These are phyloP conservation scores for Anableps anableps DNA, from an alignment of 2,797 vertebrate species.

Conservation along the genomic window DNA sequence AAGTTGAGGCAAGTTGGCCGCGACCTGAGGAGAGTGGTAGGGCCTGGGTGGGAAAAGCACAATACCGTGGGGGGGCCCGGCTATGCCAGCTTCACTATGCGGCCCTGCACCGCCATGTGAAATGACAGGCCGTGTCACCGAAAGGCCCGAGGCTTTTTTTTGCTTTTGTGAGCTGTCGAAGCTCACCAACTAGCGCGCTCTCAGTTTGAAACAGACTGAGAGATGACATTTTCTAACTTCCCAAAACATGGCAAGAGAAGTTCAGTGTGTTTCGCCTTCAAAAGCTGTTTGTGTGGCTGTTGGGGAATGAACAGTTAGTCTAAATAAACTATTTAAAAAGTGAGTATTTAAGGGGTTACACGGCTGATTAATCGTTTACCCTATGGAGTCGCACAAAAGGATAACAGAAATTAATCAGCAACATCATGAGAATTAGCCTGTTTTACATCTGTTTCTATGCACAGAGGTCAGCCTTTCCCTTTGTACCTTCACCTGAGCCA, in stretches of 20 bases:
- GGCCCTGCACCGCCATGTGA: slow-evolving; percentile 81
- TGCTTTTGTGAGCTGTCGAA: slow-evolving; percentile 82
- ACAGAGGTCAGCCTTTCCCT: slow-evolving; percentile 46
- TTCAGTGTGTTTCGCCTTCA: slow-evolving; percentile 55
- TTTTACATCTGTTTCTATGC: slow-evolving; percentile 68
- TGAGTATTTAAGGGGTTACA: slow-evolving; percentile 1
- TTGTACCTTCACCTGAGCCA: slow-evolving; percentile 59
- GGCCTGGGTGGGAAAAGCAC: slow-evolving; percentile 76
- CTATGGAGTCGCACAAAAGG: slow-evolving; percentile 34
- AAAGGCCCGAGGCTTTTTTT: slow-evolving; percentile 77
- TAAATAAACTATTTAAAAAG: slow-evolving; percentile 10
- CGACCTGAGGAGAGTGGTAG: slow-evolving; percentile 69
- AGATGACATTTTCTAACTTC: slow-evolving; percentile 80
- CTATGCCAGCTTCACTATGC: slow-evolving; percentile 81
- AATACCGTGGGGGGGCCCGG: slow-evolving; percentile 66
- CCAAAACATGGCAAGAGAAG: slow-evolving; percentile 62
- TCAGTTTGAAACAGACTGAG: slow-evolving; percentile 82
- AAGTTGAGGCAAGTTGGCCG: slow-evolving; percentile 76
- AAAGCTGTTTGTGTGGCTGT: slow-evolving; percentile 50
- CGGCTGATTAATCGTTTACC: slow-evolving; percentile 32
- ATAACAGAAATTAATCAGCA: slow-evolving; percentile 59
- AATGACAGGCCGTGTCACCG: slow-evolving; percentile 84
- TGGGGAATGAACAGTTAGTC: slow-evolving; percentile 9
- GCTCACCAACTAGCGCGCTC: slow-evolving; percentile 76
- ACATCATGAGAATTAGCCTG: slow-evolving; percentile 54